Base-by-base conservation (phyloP, 2,113 vertebrate genomes). In the Cathartes aura region DNA sequence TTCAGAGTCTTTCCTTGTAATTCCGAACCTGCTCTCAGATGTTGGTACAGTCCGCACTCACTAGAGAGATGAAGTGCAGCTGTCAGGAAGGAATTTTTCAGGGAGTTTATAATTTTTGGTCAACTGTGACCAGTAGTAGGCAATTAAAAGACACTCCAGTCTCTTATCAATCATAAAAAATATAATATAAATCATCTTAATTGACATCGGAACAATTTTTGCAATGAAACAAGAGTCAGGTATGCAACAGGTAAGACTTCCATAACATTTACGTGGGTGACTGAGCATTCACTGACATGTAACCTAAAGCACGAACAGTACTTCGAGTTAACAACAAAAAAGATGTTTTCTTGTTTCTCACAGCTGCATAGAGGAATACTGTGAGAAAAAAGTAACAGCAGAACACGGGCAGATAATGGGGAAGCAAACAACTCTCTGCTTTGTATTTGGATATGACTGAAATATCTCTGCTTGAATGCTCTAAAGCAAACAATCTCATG, bases 31-130 rank as follows among this genome's bases (percentile, higher is more conserved):
- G 30, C 12, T 89, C 53, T 60, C 45, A 89, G 58, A 30, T 50
- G n/a, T 15, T 5, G 0, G n/a, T n/a, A 23, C 24, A 48, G 43
- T 27, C 22, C 0, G 0, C 6, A 8, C 40, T 71, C 47, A 63
- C 4, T 32, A 22, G 5, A 74, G 22, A 82, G 29, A 45, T 19
- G 38, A 89, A 22, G 23, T 66, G 27, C 26, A 89, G 40, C 29
- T 75, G 5, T 42, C 60, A 91, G 56, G 29, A 81, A 79, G 27
- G 47, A 71, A 63, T 67, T 81, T 92, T 96, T 94, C 48, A 71
- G 23, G 30, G 36, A 72, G 8, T 59, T 55, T 42, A 38, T 36
- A 1, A 47, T 38, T 79, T 93, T 73, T 73, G 18, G 27, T 56
- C 36, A 73, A 72, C 11, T 55, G 14, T n/a, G 36, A 86, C 27